A percentile compares a stretch with the other conserved stretches of the same genome.
phyloP scores from a whole-genome alignment of 1,140 invertebrate species.

The Alviniconcha marisindica region DNA sequence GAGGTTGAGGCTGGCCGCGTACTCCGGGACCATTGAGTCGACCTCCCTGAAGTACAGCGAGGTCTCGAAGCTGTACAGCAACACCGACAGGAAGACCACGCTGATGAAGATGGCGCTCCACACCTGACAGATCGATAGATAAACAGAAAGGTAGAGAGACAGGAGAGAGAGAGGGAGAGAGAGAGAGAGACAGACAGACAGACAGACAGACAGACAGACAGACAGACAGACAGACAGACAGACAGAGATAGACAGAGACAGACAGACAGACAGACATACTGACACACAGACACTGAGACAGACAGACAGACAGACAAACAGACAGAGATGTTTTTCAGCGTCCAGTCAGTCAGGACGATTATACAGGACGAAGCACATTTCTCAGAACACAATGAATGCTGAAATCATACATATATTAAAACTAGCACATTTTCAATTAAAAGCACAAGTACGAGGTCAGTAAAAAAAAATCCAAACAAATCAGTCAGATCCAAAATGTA shows the following conservation, averaged over 20 bases:
- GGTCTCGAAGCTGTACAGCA: conserved; percentile 7
- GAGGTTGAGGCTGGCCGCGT: neutral
- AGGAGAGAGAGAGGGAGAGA: neutral
- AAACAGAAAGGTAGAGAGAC: neutral
- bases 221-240: neutral
- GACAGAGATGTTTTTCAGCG: too few species aligned
- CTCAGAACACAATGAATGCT: too few species aligned
- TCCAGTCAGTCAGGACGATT: too few species aligned
- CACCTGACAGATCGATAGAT: neutral
- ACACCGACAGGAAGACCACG: neutral
- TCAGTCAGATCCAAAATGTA: too few species aligned
- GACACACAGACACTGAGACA: too few species aligned
- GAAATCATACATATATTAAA: too few species aligned
- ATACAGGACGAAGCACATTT: too few species aligned
- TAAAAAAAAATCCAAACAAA: too few species aligned
- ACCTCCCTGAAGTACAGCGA: neutral
- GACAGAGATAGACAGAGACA: neutral
- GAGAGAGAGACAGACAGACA: conserved; percentile 1
- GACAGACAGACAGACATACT: neutral
- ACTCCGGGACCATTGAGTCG: neutral
- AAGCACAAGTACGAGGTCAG: too few species aligned
- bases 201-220: neutral
- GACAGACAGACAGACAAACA: too few species aligned
- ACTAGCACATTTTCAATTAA: too few species aligned
- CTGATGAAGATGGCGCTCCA: conserved; percentile 9